Base-by-base conservation (phyloP, 35 echinoderm and acorn worm genomes). In the Stichopus chloronotus region DNA sequence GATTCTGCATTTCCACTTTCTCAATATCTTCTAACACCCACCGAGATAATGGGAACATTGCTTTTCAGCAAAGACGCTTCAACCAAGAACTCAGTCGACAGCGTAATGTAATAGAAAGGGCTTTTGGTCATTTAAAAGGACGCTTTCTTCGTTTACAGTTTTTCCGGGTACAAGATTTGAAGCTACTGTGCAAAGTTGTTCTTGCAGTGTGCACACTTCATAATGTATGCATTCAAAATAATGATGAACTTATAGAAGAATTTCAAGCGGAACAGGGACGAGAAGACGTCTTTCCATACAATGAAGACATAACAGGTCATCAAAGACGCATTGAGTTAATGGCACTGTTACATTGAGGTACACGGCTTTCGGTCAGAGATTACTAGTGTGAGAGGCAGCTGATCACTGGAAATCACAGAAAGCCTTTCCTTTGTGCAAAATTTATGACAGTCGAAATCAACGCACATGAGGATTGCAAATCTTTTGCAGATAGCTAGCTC, bases 181-280 rank as follows among this genome's bases (percentile, higher is more conserved):
- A 90, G 25, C 52, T 90, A 9, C n/a, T 90, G 61, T 57, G 56
- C 55, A 90, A 90, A 68, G 87, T 63, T 43, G 69, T 63, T 24
- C 25, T 80, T 17, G 78, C 78, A 43, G 25, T 60, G 6, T 90
- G 87, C 69, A 63, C 60, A 17, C 56, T 90, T 11, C 87, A 90
- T 23, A 90, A 90, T 68, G 54, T 90, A 17, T 90, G 87, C 87
- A 63, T 90, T 5, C 57, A 63, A 23, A 72, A 90, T 43, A 54
- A 90, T 90, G 87, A 90, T 63, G 87, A 90, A 52, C 87, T 90
- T 72, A 58, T 90, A 13, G 87, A 90, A 72, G 87, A 90, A 53
- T 90, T 90, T 72, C 87, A 72, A 25, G 87, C 9, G 22, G 78
- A 80, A 7, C 14, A 80, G 25, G 78, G 78, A 23, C 78, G 14